Evolutionary conservation across 2,888 invertebrate species (phyloP).

Genomic region (Caenorhabditis sp.): DNA sequence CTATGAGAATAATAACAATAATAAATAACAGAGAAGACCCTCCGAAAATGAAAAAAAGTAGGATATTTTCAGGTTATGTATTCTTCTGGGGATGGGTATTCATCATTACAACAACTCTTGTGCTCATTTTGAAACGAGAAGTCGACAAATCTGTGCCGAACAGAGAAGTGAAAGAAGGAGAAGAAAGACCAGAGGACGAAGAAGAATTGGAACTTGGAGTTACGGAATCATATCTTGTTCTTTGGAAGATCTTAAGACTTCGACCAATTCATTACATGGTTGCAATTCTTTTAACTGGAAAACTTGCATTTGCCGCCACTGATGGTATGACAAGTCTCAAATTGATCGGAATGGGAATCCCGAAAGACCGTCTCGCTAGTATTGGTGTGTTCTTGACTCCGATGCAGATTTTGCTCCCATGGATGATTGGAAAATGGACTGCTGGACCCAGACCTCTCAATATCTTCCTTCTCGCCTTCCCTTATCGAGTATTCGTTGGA

Average conservation of each 20-base stretch:
- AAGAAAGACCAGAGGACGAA: conserved; percentile 66
- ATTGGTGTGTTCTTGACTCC: conserved; percentile 92
- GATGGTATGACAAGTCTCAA: conserved; percentile 94
- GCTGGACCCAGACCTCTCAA: conserved; percentile 88
- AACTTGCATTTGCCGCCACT: conserved; percentile 92
- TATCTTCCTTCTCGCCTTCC: conserved; percentile 87
- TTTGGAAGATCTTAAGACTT: conserved; percentile 84
- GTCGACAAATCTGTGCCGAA: conserved; percentile 73
- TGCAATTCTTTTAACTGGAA: conserved; percentile 85
- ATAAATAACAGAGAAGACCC: too few species aligned
- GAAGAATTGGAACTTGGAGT: conserved; percentile 74
- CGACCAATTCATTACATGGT: conserved; percentile 83
- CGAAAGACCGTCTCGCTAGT: conserved; percentile 90
- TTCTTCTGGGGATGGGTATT: conserved; percentile 94
- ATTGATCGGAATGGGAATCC: conserved; percentile 92
- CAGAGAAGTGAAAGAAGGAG: background rate
- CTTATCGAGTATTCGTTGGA: conserved; percentile 81
- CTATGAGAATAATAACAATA: too few species aligned
- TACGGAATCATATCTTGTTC: conserved; percentile 82
- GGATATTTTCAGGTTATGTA: conserved; percentile 79
- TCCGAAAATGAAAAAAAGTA: too few species aligned
- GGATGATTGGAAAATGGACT: conserved; percentile 84
- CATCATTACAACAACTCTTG: conserved; percentile 85
- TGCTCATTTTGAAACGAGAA: conserved; percentile 88
- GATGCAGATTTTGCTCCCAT: conserved; percentile 88